Conservation (phyloP, 2,797 vertebrate genomes). For the Borostomias antarcticus region DNA sequence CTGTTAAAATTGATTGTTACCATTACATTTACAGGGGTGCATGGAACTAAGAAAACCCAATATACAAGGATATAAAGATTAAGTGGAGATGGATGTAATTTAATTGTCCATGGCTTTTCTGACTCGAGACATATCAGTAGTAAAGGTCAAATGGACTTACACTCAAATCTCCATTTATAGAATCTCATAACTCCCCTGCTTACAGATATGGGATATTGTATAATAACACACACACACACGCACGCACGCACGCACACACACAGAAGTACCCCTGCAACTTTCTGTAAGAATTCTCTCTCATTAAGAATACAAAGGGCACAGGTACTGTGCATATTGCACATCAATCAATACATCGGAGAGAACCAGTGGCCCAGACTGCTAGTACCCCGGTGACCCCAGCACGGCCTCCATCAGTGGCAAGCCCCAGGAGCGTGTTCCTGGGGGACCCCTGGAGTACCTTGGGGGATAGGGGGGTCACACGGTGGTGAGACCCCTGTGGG, state of each 20-base stretch:
- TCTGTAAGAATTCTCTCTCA: neutral
- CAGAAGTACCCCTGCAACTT: neutral
- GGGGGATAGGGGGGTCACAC: slow-evolving; percentile 7
- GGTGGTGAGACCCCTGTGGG: slow-evolving; percentile 35
- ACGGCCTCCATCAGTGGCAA: slow-evolving; percentile 37
- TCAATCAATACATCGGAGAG: slow-evolving; percentile 16
- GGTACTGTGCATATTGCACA: slow-evolving; percentile 16
- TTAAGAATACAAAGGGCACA: neutral
- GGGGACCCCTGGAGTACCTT: slow-evolving; percentile 20
- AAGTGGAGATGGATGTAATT: slow-evolving; percentile 43
- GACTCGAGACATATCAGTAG: slow-evolving; percentile 7
- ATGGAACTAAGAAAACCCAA: neutral
- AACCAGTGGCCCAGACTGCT: slow-evolving; percentile 30
- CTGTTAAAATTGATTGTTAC: slow-evolving; percentile 32
- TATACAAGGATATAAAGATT: slow-evolving; percentile 40
- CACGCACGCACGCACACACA: neutral
- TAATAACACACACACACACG: neutral
- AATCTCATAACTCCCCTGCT: neutral
- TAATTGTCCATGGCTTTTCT: slow-evolving; percentile 27
- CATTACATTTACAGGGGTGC: slow-evolving; percentile 22
- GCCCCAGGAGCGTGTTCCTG: slow-evolving; percentile 46
- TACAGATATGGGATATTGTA: neutral
- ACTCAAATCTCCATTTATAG: slow-evolving; percentile 4
- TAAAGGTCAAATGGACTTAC: slow-evolving; percentile 18
- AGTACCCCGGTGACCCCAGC: slow-evolving; percentile 35